A percentile compares a stretch with the other conserved stretches of the same genome.
Conservation (phyloP, 2,797 vertebrate species). For the Orestias chungarensis region DNA sequence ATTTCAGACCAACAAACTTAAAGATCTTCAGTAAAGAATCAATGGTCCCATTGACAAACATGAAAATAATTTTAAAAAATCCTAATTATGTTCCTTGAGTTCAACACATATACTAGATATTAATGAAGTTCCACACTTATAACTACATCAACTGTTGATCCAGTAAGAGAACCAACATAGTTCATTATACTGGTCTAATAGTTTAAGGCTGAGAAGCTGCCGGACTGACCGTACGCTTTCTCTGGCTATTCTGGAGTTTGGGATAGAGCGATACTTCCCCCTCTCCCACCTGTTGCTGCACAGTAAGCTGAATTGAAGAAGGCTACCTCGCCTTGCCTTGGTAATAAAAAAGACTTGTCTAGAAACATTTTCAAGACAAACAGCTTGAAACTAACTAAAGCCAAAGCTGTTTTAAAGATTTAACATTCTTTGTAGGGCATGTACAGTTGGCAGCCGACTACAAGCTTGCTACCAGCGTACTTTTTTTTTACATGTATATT, state of each 20-base stretch:
- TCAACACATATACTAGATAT: background rate
- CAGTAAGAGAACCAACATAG: background rate
- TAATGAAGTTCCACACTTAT: background rate
- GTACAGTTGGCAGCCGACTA: background rate
- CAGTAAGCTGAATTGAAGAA: background rate
- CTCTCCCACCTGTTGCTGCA: background rate
- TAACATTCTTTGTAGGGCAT: background rate
- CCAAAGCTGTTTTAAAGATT: background rate
- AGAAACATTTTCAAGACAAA: background rate
- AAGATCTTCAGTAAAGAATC: background rate
- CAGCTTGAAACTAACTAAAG: background rate
- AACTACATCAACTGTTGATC: background rate
- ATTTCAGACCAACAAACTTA: background rate
- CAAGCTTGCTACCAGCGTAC: background rate
- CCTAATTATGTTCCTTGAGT: background rate
- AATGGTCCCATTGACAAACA: background rate
- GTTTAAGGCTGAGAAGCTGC: conserved; percentile 1
- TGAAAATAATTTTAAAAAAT: background rate
- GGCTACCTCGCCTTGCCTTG: background rate
- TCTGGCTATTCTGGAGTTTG: background rate
- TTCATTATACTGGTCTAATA: background rate
- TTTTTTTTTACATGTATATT: background rate
- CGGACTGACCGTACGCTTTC: background rate
- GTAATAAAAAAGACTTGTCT: background rate
- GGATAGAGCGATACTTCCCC: background rate